Base-by-base conservation (phyloP, 2,888 invertebrate genomes). In the Cheilosia vernalis region DNA sequence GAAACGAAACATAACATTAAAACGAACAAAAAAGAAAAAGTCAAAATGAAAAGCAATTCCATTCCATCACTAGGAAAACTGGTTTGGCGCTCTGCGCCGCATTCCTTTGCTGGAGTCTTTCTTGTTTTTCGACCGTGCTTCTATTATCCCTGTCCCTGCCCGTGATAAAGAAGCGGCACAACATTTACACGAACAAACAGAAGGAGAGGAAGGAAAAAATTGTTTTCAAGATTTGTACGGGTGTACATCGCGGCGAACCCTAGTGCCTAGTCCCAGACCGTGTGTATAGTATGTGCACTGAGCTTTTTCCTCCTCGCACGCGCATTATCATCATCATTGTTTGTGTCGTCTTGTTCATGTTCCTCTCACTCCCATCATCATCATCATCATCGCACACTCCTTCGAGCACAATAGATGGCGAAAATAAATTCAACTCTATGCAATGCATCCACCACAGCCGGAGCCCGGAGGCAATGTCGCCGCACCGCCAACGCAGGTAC, bases 41-140 rank as follows among this genome's bases (percentile, higher is more conserved):
- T 37, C 2, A 37, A 63, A 61, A 61, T 61, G 76, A 76, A 85
- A 85, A 76, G 74, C 80, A 70, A 81, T 80, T 76, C 58, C 76
- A 77, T 80, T 83, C 83, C 72, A 67, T 78, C 72, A 42, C 60
- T 80, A 51, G 76, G 67, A 76, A 85, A 85, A 85, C 85, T 85
- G 81, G 85, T 85, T 85, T 85, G 81, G 85, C 85, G 85, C 85
- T 66, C 66, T 72, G 40, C 55, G 66, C 81, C 81, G 67, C 85
- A 85, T 85, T 85, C 85, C 56, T 85, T 81, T 80, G 70, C 66
- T 44, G 27, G 55, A 56, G 47, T 80, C 66, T 80, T 72, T 80
- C 69, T 80, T 69, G 44, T 58, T 76, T 30, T 51, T 53, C 56
- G 42, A 61, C 66, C 60, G 70, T 42, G 56, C 63, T 63, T 72